Evolutionary conservation across 2,888 invertebrate species (phyloP).

Genomic region (Drosophila niveifrons): DNA sequence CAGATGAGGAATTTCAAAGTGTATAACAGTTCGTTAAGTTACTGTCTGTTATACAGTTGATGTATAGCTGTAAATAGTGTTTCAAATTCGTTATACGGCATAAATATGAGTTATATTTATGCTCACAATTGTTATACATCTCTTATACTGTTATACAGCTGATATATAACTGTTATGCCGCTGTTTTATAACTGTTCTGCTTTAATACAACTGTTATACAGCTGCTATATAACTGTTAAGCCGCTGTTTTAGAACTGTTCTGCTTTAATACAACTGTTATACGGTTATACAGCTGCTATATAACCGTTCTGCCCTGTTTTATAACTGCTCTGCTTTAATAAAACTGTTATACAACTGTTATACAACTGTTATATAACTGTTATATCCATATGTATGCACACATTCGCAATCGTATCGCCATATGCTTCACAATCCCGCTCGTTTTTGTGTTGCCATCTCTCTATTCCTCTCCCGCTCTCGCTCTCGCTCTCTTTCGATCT

Average conservation of each 20-base stretch:
- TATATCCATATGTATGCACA: slow-evolving; percentile 3
- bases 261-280: slow-evolving; percentile 18
- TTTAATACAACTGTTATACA: slow-evolving; percentile 5
- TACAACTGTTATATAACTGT: slow-evolving; percentile 9
- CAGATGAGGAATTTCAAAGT: no score
- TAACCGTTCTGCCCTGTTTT: slow-evolving; percentile 9
- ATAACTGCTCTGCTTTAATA: neutral
- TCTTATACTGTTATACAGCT: slow-evolving; percentile 16
- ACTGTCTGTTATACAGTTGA: no score
- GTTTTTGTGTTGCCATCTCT: no score
- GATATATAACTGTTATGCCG: slow-evolving; percentile 10
- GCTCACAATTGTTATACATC: neutral
- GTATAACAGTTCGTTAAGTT: no score
- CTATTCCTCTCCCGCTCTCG: neutral
- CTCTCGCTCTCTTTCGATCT: neutral
- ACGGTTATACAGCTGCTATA: slow-evolving; percentile 13
- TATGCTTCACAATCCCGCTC: slow-evolving; percentile 1
- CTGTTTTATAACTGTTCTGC: no score
- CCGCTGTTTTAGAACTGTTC: no score
- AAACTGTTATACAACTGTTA: slow-evolving; percentile 9
- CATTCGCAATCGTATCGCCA: slow-evolving; percentile 24
- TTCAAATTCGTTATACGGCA: no score
- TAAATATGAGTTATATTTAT: no score
- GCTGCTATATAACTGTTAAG: slow-evolving; percentile 12
- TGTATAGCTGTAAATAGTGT: no score